Evolutionary conservation across 2,888 invertebrate species (phyloP).

Genomic region (Napeogenes sylphis): DNA sequence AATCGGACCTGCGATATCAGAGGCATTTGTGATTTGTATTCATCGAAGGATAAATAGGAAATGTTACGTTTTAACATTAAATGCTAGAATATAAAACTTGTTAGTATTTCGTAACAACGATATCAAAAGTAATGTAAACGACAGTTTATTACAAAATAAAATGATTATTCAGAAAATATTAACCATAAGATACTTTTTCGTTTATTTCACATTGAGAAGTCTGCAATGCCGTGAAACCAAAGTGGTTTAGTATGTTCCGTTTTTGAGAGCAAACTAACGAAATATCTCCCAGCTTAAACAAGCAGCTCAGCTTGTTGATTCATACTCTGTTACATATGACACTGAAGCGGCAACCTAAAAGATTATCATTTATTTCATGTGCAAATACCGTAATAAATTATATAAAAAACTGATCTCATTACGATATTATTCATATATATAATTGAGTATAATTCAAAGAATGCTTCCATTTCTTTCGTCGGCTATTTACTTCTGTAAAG

Average conservation of each 20-base stretch:
- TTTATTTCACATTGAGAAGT: neutral
- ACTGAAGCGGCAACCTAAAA: too few species aligned
- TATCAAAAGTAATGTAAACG: too few species aligned
- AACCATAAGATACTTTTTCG: neutral
- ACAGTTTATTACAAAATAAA: too few species aligned
- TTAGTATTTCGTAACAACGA: too few species aligned
- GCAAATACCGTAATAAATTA: neutral
- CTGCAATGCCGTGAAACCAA: conserved; percentile 1
- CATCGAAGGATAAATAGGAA: neutral
- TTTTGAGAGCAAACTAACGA: conserved; percentile 1
- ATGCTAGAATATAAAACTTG: too few species aligned
- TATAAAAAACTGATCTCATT: neutral
- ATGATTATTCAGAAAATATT: neutral
- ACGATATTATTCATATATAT: neutral
- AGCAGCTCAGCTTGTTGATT: neutral
- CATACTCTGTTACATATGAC: neutral
- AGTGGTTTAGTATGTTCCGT: conserved; percentile 1
- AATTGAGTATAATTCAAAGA: neutral
- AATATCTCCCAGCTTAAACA: neutral
- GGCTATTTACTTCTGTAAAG: neutral
- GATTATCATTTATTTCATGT: too few species aligned
- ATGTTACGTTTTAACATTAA: neutral
- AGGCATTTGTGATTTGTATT: conserved; percentile 5
- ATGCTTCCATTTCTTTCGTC: neutral
- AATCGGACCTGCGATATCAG: conserved; percentile 10